Percentiles rank a stretch among this genome's conserved stretches.
Conservation (phyloP, 2,113 vertebrate species). For the Xerus inauris region DNA sequence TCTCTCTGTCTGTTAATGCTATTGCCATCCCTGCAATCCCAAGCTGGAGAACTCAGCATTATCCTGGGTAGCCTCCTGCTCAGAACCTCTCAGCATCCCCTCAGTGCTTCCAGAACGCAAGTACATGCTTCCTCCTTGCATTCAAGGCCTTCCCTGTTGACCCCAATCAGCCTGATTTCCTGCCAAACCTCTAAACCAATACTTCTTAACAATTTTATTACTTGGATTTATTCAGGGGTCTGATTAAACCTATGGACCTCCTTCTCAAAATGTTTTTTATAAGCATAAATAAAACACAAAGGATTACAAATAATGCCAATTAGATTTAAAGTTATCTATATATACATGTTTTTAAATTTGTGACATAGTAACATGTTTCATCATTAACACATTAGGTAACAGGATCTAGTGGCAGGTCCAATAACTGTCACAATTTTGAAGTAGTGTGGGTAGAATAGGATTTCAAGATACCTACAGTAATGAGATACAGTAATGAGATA, state of each 20-base stretch:
- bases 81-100: background rate
- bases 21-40: background rate
- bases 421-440: background rate
- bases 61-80: background rate
- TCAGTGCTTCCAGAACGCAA: background rate
- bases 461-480: conserved; percentile 41
- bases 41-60: conserved; percentile 6
- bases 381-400: conserved; percentile 37
- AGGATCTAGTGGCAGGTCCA: background rate
- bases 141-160: background rate
- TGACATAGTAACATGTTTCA: conserved; percentile 26
- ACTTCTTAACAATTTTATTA: conserved; percentile 34
- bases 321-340: conserved; percentile 8
- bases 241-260: background rate
- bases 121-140: background rate
- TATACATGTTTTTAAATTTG: background rate
- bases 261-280: conserved; percentile 36
- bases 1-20: conserved; percentile 15
- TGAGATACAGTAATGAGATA: background rate
- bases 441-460: background rate
- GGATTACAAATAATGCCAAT: conserved; percentile 10
- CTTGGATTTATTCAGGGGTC: background rate
- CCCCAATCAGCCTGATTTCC: background rate
- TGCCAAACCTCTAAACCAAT: background rate
- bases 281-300: conserved; percentile 51